Percentiles rank a stretch among this genome's conserved stretches.
phyloP scores from a whole-genome alignment of 2,113 vertebrate genomes.

The Neolamprologus fasciatus region DNA sequence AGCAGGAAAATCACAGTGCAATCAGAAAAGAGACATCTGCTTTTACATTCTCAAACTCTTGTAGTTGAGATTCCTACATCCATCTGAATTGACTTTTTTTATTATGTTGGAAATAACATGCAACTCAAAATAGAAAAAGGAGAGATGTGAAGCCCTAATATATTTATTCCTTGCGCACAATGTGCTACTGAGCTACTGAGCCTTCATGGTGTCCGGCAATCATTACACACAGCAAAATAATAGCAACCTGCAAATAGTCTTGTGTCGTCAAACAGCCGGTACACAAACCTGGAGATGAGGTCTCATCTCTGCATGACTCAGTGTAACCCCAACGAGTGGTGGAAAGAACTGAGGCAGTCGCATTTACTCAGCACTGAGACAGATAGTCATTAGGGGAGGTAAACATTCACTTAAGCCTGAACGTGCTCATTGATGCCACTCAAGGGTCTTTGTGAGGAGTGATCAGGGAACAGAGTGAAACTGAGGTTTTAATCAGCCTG shows the following conservation, averaged over 20 bases:
- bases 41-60: not conserved
- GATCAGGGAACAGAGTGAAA: constrained; percentile 56
- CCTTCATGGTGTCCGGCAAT: not conserved
- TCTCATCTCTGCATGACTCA: not conserved
- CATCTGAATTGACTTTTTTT: not conserved
- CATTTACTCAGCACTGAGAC: constrained; percentile 54
- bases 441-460: constrained; percentile 56
- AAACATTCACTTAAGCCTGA: constrained; percentile 71
- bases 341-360: constrained; percentile 12
- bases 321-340: constrained; percentile 5
- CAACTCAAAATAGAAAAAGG: not conserved
- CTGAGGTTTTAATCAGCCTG: constrained; percentile 71
- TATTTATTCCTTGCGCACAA: not conserved
- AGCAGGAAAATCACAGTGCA: not conserved
- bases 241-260: not conserved
- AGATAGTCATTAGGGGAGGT: constrained; percentile 69
- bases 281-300: not conserved
- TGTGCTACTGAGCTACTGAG: not conserved
- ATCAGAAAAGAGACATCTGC: not conserved
- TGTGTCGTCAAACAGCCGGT: constrained; percentile 4
- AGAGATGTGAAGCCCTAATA: not conserved
- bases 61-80: not conserved
- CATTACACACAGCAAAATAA: not conserved
- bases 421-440: constrained; percentile 56
- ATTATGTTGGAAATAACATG: not conserved